Percentiles rank a stretch among this genome's conserved stretches.
Conservation (phyloP, 2,888 invertebrate species). For the Herminia tarsipennalis region DNA sequence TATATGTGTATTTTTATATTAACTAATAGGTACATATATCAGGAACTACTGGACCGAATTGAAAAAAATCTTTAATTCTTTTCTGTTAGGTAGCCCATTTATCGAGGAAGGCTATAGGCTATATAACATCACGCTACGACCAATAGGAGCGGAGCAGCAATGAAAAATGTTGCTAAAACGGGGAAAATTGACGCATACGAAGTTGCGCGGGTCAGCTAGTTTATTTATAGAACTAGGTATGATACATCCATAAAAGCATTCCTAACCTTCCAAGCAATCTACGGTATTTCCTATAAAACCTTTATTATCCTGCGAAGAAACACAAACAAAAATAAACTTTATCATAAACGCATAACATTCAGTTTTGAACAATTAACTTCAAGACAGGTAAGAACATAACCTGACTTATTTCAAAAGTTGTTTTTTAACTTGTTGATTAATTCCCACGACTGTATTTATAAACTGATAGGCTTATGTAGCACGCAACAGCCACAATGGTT, state of each 20-base stretch:
- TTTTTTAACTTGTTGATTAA: not conserved
- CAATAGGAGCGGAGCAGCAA: too few species aligned
- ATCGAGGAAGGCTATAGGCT: too few species aligned
- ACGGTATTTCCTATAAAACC: slow-evolving; percentile 60
- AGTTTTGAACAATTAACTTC: slow-evolving; percentile 3
- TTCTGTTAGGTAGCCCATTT: too few species aligned
- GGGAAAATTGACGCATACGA: too few species aligned
- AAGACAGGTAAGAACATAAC: slow-evolving; percentile 28
- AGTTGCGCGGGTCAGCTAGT: too few species aligned
- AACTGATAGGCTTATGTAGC: slow-evolving; percentile 15
- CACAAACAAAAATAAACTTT: slow-evolving; percentile 22
- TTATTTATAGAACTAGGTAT: too few species aligned
- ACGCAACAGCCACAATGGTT: not conserved
- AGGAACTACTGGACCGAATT: too few species aligned
- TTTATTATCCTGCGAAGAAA: slow-evolving; percentile 34
- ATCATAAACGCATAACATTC: not conserved
- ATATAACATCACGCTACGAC: too few species aligned
- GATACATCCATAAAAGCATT: slow-evolving; percentile 65
- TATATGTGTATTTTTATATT: too few species aligned
- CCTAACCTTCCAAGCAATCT: slow-evolving; percentile 48
- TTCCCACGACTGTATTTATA: slow-evolving; percentile 4
- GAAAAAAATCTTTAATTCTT: too few species aligned
- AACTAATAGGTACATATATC: too few species aligned
- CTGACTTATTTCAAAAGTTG: slow-evolving; percentile 21
- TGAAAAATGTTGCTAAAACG: too few species aligned